These are phyloP conservation scores for Pandion haliaetus DNA, from an alignment of 2,113 vertebrate genomes.

Conservation along the genomic window DNA sequence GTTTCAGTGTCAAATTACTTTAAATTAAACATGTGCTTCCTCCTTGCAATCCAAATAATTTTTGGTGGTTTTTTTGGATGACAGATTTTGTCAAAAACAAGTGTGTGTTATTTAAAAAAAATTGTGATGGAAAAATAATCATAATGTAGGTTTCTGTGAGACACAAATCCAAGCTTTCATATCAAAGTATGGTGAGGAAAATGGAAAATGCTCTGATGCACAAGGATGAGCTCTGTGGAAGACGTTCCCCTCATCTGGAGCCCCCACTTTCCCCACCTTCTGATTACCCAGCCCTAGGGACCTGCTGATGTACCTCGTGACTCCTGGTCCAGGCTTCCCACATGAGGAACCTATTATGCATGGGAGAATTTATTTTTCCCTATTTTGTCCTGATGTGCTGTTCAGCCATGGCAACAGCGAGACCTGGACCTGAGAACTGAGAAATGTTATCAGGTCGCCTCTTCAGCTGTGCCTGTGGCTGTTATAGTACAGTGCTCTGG, in stretches of 20 bases:
- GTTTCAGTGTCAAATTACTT: neutral
- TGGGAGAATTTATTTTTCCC: neutral
- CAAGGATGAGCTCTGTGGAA: neutral
- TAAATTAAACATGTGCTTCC: neutral
- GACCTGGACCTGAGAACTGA: neutral
- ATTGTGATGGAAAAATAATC: neutral
- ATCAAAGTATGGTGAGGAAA: neutral
- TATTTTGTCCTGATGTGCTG: accelerated
- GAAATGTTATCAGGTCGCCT: neutral
- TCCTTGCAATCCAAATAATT: neutral
- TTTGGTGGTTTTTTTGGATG: neutral
- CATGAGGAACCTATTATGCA: neutral
- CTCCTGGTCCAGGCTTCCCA: neutral
- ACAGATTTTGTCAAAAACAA: neutral
- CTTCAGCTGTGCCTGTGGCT: neutral
- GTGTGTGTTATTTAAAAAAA: neutral
- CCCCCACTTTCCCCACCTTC: neutral
- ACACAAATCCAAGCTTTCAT: neutral
- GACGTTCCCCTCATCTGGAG: neutral
- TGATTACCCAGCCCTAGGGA: neutral
- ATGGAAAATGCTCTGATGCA: neutral
- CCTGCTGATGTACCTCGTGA: neutral
- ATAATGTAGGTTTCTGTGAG: neutral
- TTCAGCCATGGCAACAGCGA: neutral
- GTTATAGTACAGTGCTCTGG: neutral